phyloP scores from a whole-genome alignment of 1,140 invertebrate genomes.

The Coenobita brevimanus region DNA sequence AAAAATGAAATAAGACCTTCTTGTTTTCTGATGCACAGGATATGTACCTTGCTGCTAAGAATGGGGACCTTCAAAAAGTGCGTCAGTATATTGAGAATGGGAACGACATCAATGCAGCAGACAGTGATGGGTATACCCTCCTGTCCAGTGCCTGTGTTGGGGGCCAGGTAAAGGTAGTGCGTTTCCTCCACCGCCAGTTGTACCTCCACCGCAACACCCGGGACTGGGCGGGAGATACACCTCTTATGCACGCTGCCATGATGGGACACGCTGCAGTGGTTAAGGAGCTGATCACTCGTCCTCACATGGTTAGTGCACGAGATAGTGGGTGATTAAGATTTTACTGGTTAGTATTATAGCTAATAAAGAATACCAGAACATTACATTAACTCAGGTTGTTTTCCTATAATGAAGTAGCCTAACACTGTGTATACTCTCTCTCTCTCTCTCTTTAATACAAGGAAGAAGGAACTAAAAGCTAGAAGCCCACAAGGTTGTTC shows the following conservation, averaged over 20 bases:
- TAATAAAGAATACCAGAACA: too few relatives aligned
- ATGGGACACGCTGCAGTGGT: conserved; percentile 46
- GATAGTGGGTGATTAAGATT: too few relatives aligned
- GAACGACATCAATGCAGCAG: conserved; percentile 36
- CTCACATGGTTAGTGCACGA: conserved; percentile 23
- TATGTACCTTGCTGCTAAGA: conserved; percentile 49
- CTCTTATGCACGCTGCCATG: conserved; percentile 47
- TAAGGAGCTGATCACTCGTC: conserved; percentile 32
- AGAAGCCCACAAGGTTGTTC: too few relatives aligned
- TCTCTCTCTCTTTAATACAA: too few relatives aligned
- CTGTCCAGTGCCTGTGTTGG: conserved; percentile 39
- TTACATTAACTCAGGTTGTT: too few relatives aligned
- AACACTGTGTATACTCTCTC: too few relatives aligned
- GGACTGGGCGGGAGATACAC: conserved; percentile 48
- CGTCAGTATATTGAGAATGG: conserved; percentile 24
- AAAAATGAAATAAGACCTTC: too few relatives aligned
- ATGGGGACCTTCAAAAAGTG: conserved; percentile 29
- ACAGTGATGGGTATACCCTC: conserved; percentile 39
- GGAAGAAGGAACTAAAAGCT: too few relatives aligned
- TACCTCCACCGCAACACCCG: conserved; percentile 34
- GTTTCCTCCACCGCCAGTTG: conserved; percentile 24
- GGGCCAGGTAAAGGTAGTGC: conserved; percentile 26
- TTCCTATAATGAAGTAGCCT: too few relatives aligned
- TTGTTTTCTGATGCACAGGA: neutral
- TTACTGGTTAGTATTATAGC: too few relatives aligned